A percentile compares a stretch with the other conserved stretches of the same genome.
Conservation (phyloP, 2,113 vertebrate genomes). For the Lates calcarifer region DNA sequence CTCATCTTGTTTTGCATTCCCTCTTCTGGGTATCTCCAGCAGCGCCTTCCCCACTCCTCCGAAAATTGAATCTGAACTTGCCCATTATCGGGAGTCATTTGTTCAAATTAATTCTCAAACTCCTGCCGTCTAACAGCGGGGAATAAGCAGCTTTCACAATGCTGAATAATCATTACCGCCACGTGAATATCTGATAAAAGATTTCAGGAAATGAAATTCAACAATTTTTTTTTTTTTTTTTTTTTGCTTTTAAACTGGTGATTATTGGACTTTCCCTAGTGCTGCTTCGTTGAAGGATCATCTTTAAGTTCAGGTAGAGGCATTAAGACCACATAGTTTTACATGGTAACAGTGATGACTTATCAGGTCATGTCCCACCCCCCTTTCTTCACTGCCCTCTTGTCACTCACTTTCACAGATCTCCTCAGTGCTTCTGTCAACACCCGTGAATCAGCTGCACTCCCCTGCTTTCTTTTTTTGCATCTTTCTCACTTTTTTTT, state of each 20-base stretch:
- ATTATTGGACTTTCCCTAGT: conserved; percentile 3
- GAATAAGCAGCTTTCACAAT: conserved; percentile 45
- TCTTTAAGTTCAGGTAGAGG: neutral
- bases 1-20: conserved; percentile 29
- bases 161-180: conserved; percentile 35
- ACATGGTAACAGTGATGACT: neutral
- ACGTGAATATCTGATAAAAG: conserved; percentile 16
- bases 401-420: too few species aligned
- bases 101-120: conserved; percentile 47
- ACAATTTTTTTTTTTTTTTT: too few species aligned
- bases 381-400: neutral
- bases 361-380: neutral
- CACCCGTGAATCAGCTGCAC: too few species aligned
- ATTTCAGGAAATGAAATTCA: conserved; percentile 2
- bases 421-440: too few species aligned
- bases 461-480: neutral
- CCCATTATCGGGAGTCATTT: conserved; percentile 45
- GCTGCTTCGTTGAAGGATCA: neutral
- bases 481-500: conserved; percentile 35
- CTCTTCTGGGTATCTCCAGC: conserved; percentile 34
- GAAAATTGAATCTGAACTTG: conserved; percentile 43
- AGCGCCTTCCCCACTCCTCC: neutral
- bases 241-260: conserved; percentile 20
- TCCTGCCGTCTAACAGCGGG: conserved; percentile 25
- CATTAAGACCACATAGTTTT: conserved; percentile 7